Conservation (phyloP, 2,113 vertebrate genomes). For the Paracanthobrama guichenoti region DNA sequence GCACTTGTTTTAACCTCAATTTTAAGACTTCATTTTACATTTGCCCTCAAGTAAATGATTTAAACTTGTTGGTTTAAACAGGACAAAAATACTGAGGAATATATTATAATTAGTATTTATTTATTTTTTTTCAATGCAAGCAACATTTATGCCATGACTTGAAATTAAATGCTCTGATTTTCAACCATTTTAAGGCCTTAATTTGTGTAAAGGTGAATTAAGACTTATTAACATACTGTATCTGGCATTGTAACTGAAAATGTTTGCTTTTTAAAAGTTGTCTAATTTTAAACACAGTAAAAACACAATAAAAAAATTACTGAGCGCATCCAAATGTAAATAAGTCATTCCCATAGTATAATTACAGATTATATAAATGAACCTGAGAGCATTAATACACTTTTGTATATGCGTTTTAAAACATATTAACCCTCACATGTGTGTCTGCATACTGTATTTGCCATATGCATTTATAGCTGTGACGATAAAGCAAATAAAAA, state of each 20-base stretch:
- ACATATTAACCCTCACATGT: not conserved
- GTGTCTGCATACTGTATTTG: not conserved
- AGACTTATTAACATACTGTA: not conserved
- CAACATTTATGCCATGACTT: no score
- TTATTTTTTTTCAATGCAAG: no score
- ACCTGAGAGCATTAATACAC: not conserved
- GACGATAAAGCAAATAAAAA: constrained; percentile 28
- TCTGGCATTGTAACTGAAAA: not conserved
- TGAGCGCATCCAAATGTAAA: not conserved
- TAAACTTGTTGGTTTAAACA: no score
- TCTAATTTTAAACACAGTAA: not conserved
- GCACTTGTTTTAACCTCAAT: no score
- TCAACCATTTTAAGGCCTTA: no score
- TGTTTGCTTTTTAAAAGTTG: not conserved
- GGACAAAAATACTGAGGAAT: no score
- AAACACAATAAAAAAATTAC: not conserved
- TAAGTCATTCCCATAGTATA: not conserved
- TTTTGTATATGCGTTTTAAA: not conserved
- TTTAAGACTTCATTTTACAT: no score
- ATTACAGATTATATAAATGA: not conserved
- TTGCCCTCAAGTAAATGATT: no score
- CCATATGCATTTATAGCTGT: constrained; percentile 44
- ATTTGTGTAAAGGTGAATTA: no score
- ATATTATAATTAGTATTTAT: no score
- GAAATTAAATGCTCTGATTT: no score